Base-by-base conservation (phyloP, 2,113 vertebrate genomes). In the Cheilinus undulatus region DNA sequence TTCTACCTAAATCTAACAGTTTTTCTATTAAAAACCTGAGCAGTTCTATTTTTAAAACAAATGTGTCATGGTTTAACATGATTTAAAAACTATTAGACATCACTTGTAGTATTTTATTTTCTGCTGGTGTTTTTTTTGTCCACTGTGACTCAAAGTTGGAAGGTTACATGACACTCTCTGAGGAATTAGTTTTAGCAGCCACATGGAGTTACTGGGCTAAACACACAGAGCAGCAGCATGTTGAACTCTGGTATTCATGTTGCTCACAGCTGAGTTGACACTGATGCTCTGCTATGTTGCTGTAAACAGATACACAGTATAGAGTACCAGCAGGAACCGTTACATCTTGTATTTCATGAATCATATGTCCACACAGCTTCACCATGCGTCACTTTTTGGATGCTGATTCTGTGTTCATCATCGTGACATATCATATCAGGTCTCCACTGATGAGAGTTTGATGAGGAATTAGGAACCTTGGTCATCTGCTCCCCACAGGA, bases 281-380 rank as follows among this genome's bases (percentile, higher is more conserved):
- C 30, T 26, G 42, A 71, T 70, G 54, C 61, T 36, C 6, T 62
- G 67, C 59, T 52, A 12, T 32, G 68, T 56, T 45, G 22, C 36
- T 65, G 54, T 76, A 75, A 73, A 43, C 54, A 30, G 50, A 53
- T 30, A 30, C 34, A 32, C 17, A 0, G 26, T 14, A 51, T 77
- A 70, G 36, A 2, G 4, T 80, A 73, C 83, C 70, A 46, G 54
- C 26, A 56, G 43, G 67, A 30, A 38, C 23, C 28, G 57, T 43
- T 50, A 36, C 15, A 48, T 72, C 69, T 78, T 83, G 36, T 52
- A 17, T 78, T 54, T 76, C 69, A 28, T 50, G 28, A n/a, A n/a
- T 56, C 42, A 12, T 52, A 46, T 28, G n/a, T 23, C 58, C 54
- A 51, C 50, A 23, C 36, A 22, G 38, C 27, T 38, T 14, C 42